These are phyloP conservation scores for Rhyacophila evoluta DNA, from an alignment of 2,888 invertebrate species.

Conservation along the genomic window DNA sequence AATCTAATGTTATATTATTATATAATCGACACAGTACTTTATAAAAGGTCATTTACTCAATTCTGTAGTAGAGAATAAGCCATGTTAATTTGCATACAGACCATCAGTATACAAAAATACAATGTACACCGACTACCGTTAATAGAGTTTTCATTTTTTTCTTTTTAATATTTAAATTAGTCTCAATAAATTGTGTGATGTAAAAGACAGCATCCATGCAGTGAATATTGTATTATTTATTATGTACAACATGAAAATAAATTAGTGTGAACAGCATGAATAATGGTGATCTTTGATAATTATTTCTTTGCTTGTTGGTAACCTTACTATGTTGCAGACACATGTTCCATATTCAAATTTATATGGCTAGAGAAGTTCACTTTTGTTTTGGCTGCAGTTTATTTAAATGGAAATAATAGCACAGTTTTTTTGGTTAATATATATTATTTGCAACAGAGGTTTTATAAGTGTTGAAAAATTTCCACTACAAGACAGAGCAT, in stretches of 20 bases:
- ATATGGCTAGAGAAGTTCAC: neutral
- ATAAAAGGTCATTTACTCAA: too few relatives aligned
- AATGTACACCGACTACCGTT: constrained; percentile 9
- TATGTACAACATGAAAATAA: constrained; percentile 24
- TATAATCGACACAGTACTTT: too few relatives aligned
- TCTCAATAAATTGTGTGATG: constrained; percentile 24
- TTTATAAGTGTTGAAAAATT: too few relatives aligned
- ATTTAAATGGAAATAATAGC: too few relatives aligned
- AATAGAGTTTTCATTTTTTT: neutral
- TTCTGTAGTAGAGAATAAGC: too few relatives aligned
- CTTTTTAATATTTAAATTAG: constrained; percentile 17
- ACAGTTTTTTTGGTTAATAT: too few relatives aligned
- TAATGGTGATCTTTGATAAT: constrained; percentile 19
- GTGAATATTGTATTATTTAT: constrained; percentile 22
- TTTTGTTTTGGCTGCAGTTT: neutral
- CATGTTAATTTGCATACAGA: neutral
- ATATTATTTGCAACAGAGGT: too few relatives aligned
- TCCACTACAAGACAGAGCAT: too few relatives aligned
- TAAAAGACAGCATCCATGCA: constrained; percentile 24
- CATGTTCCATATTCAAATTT: constrained; percentile 17
- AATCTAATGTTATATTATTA: too few relatives aligned
- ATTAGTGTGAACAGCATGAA: constrained; percentile 24
- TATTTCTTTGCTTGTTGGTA: constrained; percentile 6
- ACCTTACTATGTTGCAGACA: neutral
- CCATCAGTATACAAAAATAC: neutral